phyloP scores from a whole-genome alignment of 2,797 vertebrate genomes.

The Spheniscus humboldti region DNA sequence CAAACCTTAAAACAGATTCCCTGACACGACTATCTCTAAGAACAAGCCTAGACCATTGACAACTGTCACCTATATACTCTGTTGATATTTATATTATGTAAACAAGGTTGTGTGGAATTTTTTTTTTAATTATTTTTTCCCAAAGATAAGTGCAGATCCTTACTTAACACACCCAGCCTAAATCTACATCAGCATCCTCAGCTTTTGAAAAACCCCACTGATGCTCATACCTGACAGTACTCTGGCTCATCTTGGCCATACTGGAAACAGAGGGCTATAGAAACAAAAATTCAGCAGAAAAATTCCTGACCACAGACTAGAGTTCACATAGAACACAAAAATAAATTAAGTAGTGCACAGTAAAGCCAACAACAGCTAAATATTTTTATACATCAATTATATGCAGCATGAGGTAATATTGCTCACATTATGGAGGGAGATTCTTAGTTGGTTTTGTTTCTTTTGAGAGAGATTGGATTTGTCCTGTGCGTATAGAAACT shows the following conservation, averaged over 20 bases:
- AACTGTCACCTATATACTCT: slow-evolving; percentile 32
- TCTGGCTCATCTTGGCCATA: slow-evolving; percentile 41
- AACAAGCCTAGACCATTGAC: slow-evolving; percentile 45
- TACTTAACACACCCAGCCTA: slow-evolving; percentile 58
- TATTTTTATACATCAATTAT: slow-evolving; percentile 69
- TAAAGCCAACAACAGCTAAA: slow-evolving; percentile 69
- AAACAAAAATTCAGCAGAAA: slow-evolving; percentile 48
- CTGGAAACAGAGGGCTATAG: slow-evolving; percentile 46
- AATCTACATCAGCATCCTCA: slow-evolving; percentile 54
- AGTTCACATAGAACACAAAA: slow-evolving; percentile 63
- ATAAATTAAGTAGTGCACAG: slow-evolving; percentile 68
- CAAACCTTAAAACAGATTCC: slow-evolving; percentile 63
- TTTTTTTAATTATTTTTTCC: background rate
- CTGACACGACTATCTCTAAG: slow-evolving; percentile 60
- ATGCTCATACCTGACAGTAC: slow-evolving; percentile 52
- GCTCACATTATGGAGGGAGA: slow-evolving; percentile 79
- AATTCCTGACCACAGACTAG: slow-evolving; percentile 54
- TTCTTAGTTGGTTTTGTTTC: slow-evolving; percentile 66
- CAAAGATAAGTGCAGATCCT: slow-evolving; percentile 43
- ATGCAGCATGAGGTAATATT: slow-evolving; percentile 78
- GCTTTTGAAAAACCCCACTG: slow-evolving; percentile 46
- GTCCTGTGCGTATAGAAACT: slow-evolving; percentile 75
- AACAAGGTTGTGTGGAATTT: slow-evolving; percentile 30
- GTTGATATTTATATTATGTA: slow-evolving; percentile 37
- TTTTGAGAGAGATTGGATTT: slow-evolving; percentile 72